phyloP scores from a whole-genome alignment of 2,113 vertebrate species.

The Dinomys branickii region DNA sequence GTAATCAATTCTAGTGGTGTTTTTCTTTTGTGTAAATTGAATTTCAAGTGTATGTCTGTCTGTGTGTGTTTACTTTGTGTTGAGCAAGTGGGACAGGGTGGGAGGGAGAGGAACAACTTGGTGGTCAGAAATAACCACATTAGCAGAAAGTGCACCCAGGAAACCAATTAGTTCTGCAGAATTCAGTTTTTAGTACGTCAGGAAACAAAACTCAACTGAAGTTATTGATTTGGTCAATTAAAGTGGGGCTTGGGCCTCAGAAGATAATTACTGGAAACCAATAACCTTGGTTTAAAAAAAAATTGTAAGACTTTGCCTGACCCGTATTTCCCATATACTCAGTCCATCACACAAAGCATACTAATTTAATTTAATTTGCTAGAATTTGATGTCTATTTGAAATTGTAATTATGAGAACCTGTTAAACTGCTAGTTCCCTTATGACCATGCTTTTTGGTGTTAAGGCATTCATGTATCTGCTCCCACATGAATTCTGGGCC shows the following conservation, averaged over 20 bases:
- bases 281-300: slow-evolving; percentile 42
- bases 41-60: not conserved
- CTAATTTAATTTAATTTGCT: slow-evolving; percentile 64
- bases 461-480: not conserved
- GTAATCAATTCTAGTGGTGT: not conserved
- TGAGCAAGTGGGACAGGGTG: not conserved
- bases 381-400: slow-evolving; percentile 53
- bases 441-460: not conserved
- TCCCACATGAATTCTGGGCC: not conserved
- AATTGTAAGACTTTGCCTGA: not conserved
- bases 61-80: not conserved
- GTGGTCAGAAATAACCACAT: not conserved
- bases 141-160: not conserved
- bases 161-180: slow-evolving; percentile 55
- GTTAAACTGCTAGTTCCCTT: not conserved
- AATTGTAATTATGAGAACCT: slow-evolving; percentile 33
- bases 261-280: slow-evolving; percentile 63
- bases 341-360: slow-evolving; percentile 18
- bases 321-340: not conserved
- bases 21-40: not conserved
- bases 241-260: not conserved
- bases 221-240: slow-evolving; percentile 58
- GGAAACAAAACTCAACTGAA: slow-evolving; percentile 38
- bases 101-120: not conserved
- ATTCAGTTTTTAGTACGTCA: slow-evolving; percentile 39